These are phyloP conservation scores for Acanthosepion lycidas DNA, from an alignment of 2,888 invertebrate species.

Conservation along the genomic window DNA sequence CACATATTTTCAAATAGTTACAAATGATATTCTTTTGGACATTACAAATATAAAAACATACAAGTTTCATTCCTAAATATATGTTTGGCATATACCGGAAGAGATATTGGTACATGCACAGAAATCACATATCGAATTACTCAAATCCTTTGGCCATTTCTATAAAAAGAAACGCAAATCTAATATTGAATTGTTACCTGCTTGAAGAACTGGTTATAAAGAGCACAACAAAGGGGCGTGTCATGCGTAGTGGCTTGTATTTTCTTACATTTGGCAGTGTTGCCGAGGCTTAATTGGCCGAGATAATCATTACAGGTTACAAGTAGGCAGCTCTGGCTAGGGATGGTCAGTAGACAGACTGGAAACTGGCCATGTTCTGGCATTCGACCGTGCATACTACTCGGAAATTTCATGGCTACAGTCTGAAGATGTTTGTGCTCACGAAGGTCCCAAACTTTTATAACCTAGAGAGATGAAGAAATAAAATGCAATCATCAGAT, in stretches of 20 bases:
- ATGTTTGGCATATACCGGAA: no score
- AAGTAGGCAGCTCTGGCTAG: conserved; percentile 66
- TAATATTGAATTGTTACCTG: conserved; percentile 61
- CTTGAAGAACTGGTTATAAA: conserved; percentile 73
- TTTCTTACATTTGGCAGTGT: conserved; percentile 59
- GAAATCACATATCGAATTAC: no score
- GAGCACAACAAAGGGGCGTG: conserved; percentile 72
- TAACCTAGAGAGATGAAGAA: conserved; percentile 60
- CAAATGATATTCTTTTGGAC: no score
- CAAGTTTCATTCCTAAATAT: no score
- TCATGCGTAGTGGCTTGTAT: conserved; percentile 67
- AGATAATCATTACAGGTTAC: conserved; percentile 74
- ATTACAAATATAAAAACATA: no score
- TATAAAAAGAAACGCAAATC: no score
- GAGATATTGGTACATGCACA: no score
- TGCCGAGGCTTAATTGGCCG: conserved; percentile 69
- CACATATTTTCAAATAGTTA: no score
- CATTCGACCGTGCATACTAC: conserved; percentile 70
- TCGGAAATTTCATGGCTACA: conserved; percentile 71
- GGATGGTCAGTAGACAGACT: conserved; percentile 65
- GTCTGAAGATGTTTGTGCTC: conserved; percentile 74
- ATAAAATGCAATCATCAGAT: not conserved
- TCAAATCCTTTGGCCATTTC: no score
- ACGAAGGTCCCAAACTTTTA: conserved; percentile 74
- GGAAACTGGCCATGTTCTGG: conserved; percentile 74